Conservation (phyloP, 2,113 vertebrate genomes). For the Chloropsis cyanopogon region DNA sequence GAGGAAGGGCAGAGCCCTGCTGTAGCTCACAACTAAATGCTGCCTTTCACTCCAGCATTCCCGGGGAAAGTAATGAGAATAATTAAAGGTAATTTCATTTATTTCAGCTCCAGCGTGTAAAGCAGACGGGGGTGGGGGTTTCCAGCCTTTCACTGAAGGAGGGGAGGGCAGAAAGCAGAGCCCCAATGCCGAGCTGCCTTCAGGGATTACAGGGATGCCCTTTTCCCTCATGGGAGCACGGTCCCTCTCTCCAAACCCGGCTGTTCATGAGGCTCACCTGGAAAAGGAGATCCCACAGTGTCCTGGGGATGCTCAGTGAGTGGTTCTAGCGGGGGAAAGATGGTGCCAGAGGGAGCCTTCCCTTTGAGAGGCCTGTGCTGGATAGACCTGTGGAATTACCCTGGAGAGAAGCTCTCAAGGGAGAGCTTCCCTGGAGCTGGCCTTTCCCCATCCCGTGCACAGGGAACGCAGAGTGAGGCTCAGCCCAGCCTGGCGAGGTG, state of each 20-base stretch:
- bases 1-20: conserved; percentile 42
- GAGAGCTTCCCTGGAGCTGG: accelerated
- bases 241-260: accelerated
- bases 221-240: accelerated
- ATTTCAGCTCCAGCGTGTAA: conserved; percentile 6
- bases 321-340: background rate
- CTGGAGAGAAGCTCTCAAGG: background rate
- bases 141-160: background rate
- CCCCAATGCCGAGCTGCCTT: background rate
- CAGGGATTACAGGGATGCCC: background rate
- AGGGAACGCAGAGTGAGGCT: accelerated
- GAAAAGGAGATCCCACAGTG: background rate
- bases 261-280: background rate
- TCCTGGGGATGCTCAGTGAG: accelerated
- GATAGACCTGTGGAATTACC: background rate
- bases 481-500: accelerated
- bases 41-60: conserved; percentile 61
- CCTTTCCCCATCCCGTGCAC: accelerated
- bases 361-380: background rate
- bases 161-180: background rate
- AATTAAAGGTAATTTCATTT: conserved; percentile 71
- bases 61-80: conserved; percentile 61
- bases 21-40: conserved; percentile 57
- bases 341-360: background rate
- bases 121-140: background rate